Evolutionary conservation across 2,113 vertebrate species (phyloP), one percentile per base, ranked within the genome.

Genomic region (Tetrax tetrax): DNA sequence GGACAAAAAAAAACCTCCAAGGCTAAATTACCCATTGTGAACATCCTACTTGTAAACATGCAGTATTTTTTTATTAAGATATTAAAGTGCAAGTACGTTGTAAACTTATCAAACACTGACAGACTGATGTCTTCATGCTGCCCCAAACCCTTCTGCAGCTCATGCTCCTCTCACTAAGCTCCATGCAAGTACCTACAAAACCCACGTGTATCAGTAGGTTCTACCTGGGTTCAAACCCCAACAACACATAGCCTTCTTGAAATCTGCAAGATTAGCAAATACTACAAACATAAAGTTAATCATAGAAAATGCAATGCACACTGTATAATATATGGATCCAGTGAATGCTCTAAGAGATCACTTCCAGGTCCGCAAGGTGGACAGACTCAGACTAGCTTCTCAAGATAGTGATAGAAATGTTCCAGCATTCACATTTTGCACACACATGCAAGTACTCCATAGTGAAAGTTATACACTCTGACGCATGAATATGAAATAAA

Each of bases 121-220:
- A 71, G 50, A 25, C 14, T n/a, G 22, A 56, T 61, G 20, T 59
- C 25, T 72, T 59, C 25, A 14, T 14, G 6, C 27, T 48, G 22
- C 37, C 60, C 81, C 54, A 83, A 88, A 60, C 1, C 5, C 31
- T 88, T 78, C 47, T 35, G 13, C 47, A 74, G 13, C 28, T 47
- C 2, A 0, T 50, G 47, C 23, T 76, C 54, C 28, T 70, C n/a
- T 80, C 28, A 18, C 31, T 69, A 59, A 77, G 7, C 24, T 59
- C 45, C 28, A 3, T 18, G 6, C 17, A 90, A 83, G 8, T 37
- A 35, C 8, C 50, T 65, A 81, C 50, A 83, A 75, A 80, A 48
- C 18, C 10, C 21, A 2, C 1, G 4, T 14, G 8, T 11, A 33
- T 23, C 10, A 43, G 3, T 14, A 60, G 31, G 4, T 37, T 38